Percentiles rank a stretch among this genome's conserved stretches.
These are phyloP conservation scores for Agriopis leucophaearia DNA, from an alignment of 2,888 invertebrate genomes.

Conservation along the genomic window DNA sequence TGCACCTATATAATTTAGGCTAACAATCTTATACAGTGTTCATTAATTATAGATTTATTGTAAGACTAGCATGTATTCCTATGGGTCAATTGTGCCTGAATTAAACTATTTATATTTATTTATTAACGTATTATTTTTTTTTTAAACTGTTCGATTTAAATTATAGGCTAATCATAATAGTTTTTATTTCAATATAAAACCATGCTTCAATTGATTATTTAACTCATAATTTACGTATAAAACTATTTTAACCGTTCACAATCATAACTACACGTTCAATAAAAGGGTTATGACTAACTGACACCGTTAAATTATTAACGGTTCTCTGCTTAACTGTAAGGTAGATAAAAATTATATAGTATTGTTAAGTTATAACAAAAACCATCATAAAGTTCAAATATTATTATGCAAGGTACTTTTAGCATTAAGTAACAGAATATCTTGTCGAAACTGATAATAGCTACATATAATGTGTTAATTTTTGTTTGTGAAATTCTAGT, in stretches of 20 bases:
- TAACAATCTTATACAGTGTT: too few species aligned
- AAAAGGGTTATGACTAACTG: constrained; percentile 1
- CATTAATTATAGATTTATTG: too few species aligned
- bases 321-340: background rate
- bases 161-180: background rate
- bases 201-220: background rate
- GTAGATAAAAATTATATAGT: constrained; percentile 33
- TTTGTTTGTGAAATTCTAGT: constrained; percentile 22
- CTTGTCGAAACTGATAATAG: constrained; percentile 5
- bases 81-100: too few species aligned
- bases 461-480: constrained; percentile 16
- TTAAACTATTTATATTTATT: too few species aligned
- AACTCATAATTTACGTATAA: background rate
- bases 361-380: constrained; percentile 38
- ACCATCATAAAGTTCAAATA: constrained; percentile 19
- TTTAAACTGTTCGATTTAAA: too few species aligned
- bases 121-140: too few species aligned
- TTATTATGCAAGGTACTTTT: constrained; percentile 28
- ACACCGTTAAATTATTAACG: background rate
- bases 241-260: background rate
- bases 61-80: too few species aligned
- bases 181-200: background rate
- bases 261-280: background rate
- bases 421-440: constrained; percentile 17
- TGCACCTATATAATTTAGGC: too few species aligned